A percentile compares a stretch with the other conserved stretches of the same genome.
Evolutionary conservation across 2,113 vertebrate genomes (phyloP).

Genomic region (Plecotus auritus): DNA sequence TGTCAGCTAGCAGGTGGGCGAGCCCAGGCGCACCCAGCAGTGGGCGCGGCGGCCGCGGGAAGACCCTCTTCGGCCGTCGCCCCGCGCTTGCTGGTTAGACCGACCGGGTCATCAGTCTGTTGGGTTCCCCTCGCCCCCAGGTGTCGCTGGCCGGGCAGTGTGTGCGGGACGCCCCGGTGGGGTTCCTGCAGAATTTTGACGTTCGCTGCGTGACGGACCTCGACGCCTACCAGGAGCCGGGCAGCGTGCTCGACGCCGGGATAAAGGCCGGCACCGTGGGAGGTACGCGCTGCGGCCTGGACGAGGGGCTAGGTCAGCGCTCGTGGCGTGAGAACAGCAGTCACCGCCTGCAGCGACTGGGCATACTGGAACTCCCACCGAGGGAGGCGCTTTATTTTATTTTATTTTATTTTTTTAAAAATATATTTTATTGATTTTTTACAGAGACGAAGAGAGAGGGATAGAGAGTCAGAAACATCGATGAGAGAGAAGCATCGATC

Average conservation of each 20-base stretch:
- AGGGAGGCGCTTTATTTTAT: not conserved
- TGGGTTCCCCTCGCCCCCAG: conserved; percentile 63
- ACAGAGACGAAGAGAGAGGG: too few relatives aligned
- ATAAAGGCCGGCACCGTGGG: conserved; percentile 62
- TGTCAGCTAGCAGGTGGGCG: too few relatives aligned
- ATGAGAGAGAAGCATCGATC: too few relatives aligned
- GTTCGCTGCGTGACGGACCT: conserved; percentile 78
- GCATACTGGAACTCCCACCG: rapidly evolving
- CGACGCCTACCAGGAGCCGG: conserved; percentile 62
- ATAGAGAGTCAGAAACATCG: too few relatives aligned
- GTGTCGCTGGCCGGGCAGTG: conserved; percentile 86
- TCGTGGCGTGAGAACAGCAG: not conserved
- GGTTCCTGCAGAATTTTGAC: conserved; percentile 85
- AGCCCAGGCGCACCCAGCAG: too few relatives aligned
- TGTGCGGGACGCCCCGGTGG: conserved; percentile 84
- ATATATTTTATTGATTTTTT: too few relatives aligned
- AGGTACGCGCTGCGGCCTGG: conserved; percentile 61
- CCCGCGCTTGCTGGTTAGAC: not conserved
- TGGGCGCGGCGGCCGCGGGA: not conserved
- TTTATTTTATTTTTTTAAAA: too few relatives aligned
- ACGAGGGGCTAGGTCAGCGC: not conserved
- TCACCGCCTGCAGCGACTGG: not conserved
- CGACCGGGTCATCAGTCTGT: not conserved
- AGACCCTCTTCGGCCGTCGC: not conserved
- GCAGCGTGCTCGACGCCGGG: rapidly evolving